phyloP scores from a whole-genome alignment of 2,113 vertebrate genomes.

The Notiomystis cincta region DNA sequence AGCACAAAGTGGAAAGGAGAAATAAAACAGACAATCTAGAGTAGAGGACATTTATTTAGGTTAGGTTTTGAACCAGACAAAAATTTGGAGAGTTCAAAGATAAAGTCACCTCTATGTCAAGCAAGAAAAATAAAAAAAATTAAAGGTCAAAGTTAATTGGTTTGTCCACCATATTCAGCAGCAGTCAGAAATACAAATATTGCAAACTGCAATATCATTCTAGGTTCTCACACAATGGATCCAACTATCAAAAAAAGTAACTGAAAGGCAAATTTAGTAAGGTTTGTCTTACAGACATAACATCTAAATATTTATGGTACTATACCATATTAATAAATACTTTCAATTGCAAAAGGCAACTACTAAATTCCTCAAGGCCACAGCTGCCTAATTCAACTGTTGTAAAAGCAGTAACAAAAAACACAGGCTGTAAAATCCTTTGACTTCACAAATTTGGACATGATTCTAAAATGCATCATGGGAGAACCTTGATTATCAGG shows the following conservation, averaged over 20 bases:
- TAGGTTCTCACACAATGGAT: background rate
- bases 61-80: background rate
- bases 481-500: background rate
- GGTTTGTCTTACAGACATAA: background rate
- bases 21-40: conserved; percentile 24
- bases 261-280: background rate
- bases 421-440: background rate
- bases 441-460: background rate
- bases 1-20: background rate
- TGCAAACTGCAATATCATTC: background rate
- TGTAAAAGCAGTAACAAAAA: background rate
- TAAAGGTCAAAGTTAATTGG: background rate
- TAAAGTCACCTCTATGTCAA: background rate
- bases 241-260: background rate
- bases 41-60: background rate
- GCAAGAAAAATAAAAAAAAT: background rate
- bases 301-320: background rate
- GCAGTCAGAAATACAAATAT: background rate
- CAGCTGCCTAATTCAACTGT: background rate
- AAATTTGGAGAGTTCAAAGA: background rate
- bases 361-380: background rate
- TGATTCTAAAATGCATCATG: background rate
- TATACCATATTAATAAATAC: background rate
- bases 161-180: background rate
- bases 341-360: background rate